phyloP scores from a whole-genome alignment of 2,888 invertebrate species.

The Cryptocephalus primarius region DNA sequence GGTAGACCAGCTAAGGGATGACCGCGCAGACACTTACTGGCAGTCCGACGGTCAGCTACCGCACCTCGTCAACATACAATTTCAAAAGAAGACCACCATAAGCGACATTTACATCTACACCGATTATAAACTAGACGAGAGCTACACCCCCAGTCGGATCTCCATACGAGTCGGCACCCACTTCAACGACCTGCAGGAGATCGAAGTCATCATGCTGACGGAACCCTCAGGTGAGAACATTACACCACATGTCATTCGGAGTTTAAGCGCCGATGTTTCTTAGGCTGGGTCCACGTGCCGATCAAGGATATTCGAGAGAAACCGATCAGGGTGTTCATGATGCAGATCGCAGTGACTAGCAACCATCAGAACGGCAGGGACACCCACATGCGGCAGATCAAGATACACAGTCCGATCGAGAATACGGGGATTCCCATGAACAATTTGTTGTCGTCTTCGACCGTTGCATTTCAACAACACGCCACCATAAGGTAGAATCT shows the following conservation, averaged over 20 bases:
- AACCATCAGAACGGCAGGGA: slow-evolving; percentile 99
- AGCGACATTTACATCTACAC: slow-evolving; percentile 94
- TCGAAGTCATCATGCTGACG: slow-evolving; percentile 84
- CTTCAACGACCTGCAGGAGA: slow-evolving; percentile 92
- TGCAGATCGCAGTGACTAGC: slow-evolving; percentile 90
- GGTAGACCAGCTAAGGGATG: slow-evolving; percentile 90
- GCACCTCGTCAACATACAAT: slow-evolving; percentile 94
- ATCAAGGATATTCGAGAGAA: slow-evolving; percentile 79
- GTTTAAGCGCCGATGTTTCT: slow-evolving; percentile 6
- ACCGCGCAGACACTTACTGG: slow-evolving; percentile 97
- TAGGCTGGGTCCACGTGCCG: slow-evolving; percentile 92
- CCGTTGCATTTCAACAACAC: slow-evolving; percentile 71
- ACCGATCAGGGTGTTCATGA: slow-evolving; percentile 90
- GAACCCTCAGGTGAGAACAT: slow-evolving; percentile 66
- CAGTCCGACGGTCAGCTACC: slow-evolving; percentile 98
- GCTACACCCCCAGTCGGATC: slow-evolving; percentile 94
- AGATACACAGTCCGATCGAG: slow-evolving; percentile 82
- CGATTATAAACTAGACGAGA: slow-evolving; percentile 96
- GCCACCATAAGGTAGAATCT: slow-evolving; percentile 61
- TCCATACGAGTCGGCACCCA: slow-evolving; percentile 90
- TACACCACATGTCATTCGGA: no score
- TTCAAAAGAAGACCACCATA: slow-evolving; percentile 88
- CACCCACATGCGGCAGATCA: slow-evolving; percentile 95
- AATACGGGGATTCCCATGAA: slow-evolving; percentile 53
- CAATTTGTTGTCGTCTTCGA: slow-evolving; percentile 67